Evolutionary conservation across 2,113 vertebrate species (phyloP), one percentile per base, ranked within the genome.

Genomic region (Hippocampus abdominalis): DNA sequence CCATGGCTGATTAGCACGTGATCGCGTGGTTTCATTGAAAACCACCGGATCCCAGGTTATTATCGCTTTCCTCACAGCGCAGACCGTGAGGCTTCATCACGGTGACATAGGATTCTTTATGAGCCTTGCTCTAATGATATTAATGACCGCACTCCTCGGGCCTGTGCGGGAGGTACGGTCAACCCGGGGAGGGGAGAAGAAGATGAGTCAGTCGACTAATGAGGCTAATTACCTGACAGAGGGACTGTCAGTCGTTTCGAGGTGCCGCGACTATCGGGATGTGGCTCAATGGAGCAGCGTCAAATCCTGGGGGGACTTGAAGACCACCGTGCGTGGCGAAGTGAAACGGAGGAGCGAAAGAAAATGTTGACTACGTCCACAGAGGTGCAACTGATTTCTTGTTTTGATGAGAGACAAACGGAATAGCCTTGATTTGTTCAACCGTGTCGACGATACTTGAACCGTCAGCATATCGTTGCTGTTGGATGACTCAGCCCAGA

Each of bases 151-250:
- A 74, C 40, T 49, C 68, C 72, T 76, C 77, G 72, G 72, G 69
- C 71, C 66, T 71, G 75, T 68, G 66, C 78, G 75, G 64, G 66
- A 70, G 62, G 54, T 80, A 67, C 63, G 21, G 73, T 39, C 62
- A 69, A 80, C 73, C 69, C 8, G 32, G 78, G 76, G 80, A 78
- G 68, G 70, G 69, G 56, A 69, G 60, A 64, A 42, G 53, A 78
- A 78, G 77, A 75, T 68, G 78, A 71, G 78, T 64, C 25, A 77
- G 66, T 71, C 40, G 65, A 72, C 80, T 87, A 90, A 91, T 88
- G 86, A 83, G 72, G 77, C 77, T 79, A 88, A 90, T 89, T 87
- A 83, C 74, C 73, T 84, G 78, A 85, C 80, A 80, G 63, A 64
- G 74, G 69, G 72, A 81, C 70, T 81, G 79, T 80, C 81, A 75